phyloP scores from a whole-genome alignment of 2,888 invertebrate genomes.

The Troides oblongomaculatus region DNA sequence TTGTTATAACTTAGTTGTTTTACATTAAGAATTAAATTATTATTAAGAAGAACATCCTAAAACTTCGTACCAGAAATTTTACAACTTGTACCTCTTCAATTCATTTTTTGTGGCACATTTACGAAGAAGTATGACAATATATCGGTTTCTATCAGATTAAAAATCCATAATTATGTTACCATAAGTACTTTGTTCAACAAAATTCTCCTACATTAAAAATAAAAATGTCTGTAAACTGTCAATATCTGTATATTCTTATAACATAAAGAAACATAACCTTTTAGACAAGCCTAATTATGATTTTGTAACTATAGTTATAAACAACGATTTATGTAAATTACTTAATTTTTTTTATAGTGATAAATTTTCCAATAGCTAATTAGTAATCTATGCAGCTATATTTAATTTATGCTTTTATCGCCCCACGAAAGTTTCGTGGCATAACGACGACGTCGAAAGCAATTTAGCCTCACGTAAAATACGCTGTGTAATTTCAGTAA shows the following conservation, averaged over 20 bases:
- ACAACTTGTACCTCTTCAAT: too few species aligned
- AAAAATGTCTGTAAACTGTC: neutral
- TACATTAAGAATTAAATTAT: neutral
- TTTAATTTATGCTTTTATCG: constrained; percentile 4
- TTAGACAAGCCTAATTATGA: neutral
- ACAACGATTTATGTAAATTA: neutral
- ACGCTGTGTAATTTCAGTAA: constrained; percentile 22
- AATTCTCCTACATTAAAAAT: too few species aligned
- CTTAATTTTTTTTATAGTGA: neutral
- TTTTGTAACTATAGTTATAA: neutral
- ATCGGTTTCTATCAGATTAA: too few species aligned
- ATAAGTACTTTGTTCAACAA: too few species aligned
- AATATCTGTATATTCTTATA: neutral
- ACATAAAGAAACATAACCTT: neutral
- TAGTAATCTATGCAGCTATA: neutral
- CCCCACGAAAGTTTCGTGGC: constrained; percentile 7
- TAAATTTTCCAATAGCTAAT: neutral
- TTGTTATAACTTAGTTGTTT: neutral
- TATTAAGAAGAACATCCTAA: neutral
- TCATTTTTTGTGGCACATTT: too few species aligned
- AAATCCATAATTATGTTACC: too few species aligned
- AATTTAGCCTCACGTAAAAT: constrained; percentile 21
- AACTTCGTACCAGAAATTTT: neutral
- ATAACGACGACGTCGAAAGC: constrained; percentile 9
- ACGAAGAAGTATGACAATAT: too few species aligned